phyloP scores from a whole-genome alignment of 2,113 vertebrate genomes.

The Lipophrys pholis region DNA sequence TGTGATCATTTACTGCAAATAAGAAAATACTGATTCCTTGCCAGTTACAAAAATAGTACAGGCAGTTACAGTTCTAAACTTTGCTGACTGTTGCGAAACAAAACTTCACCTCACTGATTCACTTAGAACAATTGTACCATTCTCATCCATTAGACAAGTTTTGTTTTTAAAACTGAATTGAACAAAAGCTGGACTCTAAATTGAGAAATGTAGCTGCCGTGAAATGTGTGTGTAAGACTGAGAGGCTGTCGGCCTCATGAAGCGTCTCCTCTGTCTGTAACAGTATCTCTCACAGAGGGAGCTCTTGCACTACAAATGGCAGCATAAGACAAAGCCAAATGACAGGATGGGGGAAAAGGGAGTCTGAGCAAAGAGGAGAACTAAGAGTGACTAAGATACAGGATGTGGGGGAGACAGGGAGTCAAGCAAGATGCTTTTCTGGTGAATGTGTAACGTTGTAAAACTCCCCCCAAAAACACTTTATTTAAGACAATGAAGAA shows the following conservation, averaged over 20 bases:
- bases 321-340: slow-evolving; percentile 25
- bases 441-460: slow-evolving; percentile 7
- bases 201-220: too few relatives aligned
- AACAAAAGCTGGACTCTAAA: too few relatives aligned
- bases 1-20: not conserved
- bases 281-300: slow-evolving; percentile 76
- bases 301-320: slow-evolving; percentile 79
- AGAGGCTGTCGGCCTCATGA: not conserved
- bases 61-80: not conserved
- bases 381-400: slow-evolving; percentile 20
- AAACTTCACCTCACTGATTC: slow-evolving; percentile 5
- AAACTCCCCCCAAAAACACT: not conserved
- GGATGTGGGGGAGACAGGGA: not conserved
- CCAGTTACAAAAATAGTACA: too few relatives aligned
- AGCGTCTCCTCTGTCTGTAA: slow-evolving; percentile 35
- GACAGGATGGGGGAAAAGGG: slow-evolving; percentile 28
- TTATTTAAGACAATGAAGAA: not conserved
- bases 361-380: slow-evolving; percentile 25
- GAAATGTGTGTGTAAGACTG: too few relatives aligned
- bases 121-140: not conserved
- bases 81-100: not conserved
- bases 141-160: too few relatives aligned
- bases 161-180: too few relatives aligned
- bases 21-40: too few relatives aligned
- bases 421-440: slow-evolving; percentile 5